These are phyloP conservation scores for Tachina lurida DNA, from an alignment of 2,888 invertebrate genomes.

Conservation along the genomic window DNA sequence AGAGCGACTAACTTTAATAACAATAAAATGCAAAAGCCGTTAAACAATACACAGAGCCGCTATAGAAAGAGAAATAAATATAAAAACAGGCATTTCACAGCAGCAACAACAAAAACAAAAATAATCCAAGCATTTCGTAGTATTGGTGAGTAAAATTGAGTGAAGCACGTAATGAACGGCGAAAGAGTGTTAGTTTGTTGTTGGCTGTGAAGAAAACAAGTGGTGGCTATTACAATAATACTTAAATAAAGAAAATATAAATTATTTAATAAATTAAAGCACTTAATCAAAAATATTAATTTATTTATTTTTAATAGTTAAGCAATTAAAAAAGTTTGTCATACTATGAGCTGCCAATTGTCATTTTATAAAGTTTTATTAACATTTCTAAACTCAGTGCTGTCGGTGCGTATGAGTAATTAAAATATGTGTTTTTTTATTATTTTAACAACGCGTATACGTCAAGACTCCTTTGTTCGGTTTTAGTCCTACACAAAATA, in stretches of 20 bases:
- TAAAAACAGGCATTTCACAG: constrained; percentile 40
- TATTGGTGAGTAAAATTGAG: constrained; percentile 25
- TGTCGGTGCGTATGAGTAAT: constrained; percentile 79
- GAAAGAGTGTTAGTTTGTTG: constrained; percentile 64
- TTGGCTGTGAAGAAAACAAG: constrained; percentile 69
- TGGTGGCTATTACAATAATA: constrained; percentile 44
- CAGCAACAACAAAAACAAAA: constrained; percentile 5
- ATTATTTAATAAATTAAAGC: background rate
- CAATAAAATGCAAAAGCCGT: constrained; percentile 40
- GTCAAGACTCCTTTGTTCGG: constrained; percentile 7
- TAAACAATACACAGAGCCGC: background rate
- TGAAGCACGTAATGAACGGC: constrained; percentile 10
- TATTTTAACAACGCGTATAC: constrained; percentile 19
- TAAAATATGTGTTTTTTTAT: background rate
- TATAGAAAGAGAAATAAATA: constrained; percentile 2
- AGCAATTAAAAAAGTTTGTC: background rate
- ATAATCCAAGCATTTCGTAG: background rate
- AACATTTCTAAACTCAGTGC: constrained; percentile 77
- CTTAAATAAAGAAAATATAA: constrained; percentile 7
- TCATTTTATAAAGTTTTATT: constrained; percentile 77
- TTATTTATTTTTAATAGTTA: background rate
- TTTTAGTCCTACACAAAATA: background rate
- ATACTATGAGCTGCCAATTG: constrained; percentile 76
- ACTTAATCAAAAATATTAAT: constrained; percentile 3
- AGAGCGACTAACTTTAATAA: constrained; percentile 47